Percentiles rank a stretch among this genome's conserved stretches.
Conservation (phyloP, 2,113 vertebrate species). For the Rhinichthys klamathensis region DNA sequence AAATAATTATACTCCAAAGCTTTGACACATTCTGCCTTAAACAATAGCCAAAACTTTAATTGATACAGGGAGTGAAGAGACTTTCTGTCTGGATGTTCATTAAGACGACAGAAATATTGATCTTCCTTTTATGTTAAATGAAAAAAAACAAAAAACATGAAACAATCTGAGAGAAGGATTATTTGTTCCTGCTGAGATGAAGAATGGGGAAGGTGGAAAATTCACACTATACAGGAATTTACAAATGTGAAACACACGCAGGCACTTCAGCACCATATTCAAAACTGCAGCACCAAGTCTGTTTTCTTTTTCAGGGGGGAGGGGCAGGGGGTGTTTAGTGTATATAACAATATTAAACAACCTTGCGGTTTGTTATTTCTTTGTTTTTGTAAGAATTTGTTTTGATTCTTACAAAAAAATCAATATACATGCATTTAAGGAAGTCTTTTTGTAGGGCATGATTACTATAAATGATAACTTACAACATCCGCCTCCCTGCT, state of each 20-base stretch:
- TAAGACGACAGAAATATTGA: conserved; percentile 38
- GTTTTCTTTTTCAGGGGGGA: neutral
- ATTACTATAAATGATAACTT: no score
- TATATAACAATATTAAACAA: no score
- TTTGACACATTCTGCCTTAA: conserved; percentile 32
- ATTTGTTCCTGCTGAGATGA: conserved; percentile 13
- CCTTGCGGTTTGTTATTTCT: no score
- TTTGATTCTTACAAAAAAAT: no score
- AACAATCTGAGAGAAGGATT: conserved; percentile 2
- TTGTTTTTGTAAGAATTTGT: no score
- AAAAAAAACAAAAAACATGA: neutral
- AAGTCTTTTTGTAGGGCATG: no score
- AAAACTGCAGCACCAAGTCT: neutral
- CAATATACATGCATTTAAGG: no score
- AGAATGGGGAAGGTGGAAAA: neutral
- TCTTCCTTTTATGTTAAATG: conserved; percentile 39
- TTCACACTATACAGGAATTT: neutral
- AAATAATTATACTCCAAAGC: neutral
- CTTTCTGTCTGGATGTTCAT: conserved; percentile 26
- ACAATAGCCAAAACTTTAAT: conserved; percentile 40
- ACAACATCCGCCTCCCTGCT: no score
- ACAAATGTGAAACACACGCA: conserved; percentile 11
- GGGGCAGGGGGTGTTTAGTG: neutral
- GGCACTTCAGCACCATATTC: neutral
- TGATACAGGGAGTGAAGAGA: conserved; percentile 6